Evolutionary conservation across 2,888 invertebrate species (phyloP).

Genomic region (Xylota segnis): DNA sequence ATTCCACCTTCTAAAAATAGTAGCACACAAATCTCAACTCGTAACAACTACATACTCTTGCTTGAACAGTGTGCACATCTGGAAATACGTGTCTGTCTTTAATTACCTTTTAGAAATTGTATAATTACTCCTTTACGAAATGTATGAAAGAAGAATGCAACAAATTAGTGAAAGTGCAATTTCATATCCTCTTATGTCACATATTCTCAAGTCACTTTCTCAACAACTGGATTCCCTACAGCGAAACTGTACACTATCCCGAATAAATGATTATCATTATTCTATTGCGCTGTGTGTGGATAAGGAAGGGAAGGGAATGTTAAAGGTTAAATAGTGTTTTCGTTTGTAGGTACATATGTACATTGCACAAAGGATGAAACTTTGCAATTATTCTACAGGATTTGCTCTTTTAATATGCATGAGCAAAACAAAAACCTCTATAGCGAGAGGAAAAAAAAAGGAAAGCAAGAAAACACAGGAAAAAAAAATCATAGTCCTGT

Average conservation of each 20-base stretch:
- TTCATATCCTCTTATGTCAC: slow-evolving; percentile 31
- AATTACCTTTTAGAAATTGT: slow-evolving; percentile 18
- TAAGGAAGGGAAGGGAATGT: slow-evolving; percentile 47
- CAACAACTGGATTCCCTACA: slow-evolving; percentile 19
- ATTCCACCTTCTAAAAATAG: background rate
- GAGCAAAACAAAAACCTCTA: slow-evolving; percentile 59
- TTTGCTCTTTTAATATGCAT: slow-evolving; percentile 68
- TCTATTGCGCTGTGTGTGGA: slow-evolving; percentile 19
- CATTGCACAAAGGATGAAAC: slow-evolving; percentile 61
- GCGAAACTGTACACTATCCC: slow-evolving; percentile 15
- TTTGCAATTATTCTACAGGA: slow-evolving; percentile 73
- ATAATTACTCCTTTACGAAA: slow-evolving; percentile 19
- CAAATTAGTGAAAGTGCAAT: slow-evolving; percentile 58
- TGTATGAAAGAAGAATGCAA: slow-evolving; percentile 47
- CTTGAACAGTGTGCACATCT: background rate
- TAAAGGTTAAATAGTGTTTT: slow-evolving; percentile 69
- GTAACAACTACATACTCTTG: background rate
- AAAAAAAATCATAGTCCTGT: slow-evolving; percentile 49
- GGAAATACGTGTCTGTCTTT: background rate
- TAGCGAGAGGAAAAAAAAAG: slow-evolving; percentile 13
- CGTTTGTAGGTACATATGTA: slow-evolving; percentile 37
- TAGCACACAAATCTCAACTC: background rate
- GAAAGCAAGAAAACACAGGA: slow-evolving; percentile 1
- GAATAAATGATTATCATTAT: slow-evolving; percentile 63
- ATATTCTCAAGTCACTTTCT: slow-evolving; percentile 25